Conservation (phyloP, 2,888 invertebrate genomes). For the Cosmorhoe ocellata region DNA sequence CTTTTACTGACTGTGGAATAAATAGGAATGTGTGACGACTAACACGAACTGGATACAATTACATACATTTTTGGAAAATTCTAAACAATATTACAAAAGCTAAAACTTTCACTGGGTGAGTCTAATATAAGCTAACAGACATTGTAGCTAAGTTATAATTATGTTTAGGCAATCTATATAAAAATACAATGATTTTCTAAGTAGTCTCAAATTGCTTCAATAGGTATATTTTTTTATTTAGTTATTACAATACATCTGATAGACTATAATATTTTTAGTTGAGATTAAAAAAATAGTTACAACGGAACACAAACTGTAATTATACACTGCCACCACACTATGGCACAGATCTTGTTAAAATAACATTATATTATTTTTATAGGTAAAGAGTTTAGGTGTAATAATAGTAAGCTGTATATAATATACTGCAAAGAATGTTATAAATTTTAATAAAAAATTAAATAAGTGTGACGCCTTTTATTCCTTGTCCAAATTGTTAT, state of each 20-base stretch:
- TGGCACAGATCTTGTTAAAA: slow-evolving; percentile 78
- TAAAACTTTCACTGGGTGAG: slow-evolving; percentile 23
- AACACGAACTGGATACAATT: slow-evolving; percentile 39
- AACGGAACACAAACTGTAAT: slow-evolving; percentile 62
- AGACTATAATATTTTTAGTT: slow-evolving; percentile 9
- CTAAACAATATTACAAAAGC: slow-evolving; percentile 31
- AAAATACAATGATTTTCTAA: slow-evolving; percentile 4
- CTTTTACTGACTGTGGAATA: slow-evolving; percentile 50
- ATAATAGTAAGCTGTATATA: slow-evolving; percentile 48
- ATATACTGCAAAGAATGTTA: slow-evolving; percentile 44
- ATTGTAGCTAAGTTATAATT: background rate
- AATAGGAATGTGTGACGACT: slow-evolving; percentile 60
- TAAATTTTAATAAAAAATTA: slow-evolving; percentile 32
- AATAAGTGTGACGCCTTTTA: slow-evolving; percentile 25
- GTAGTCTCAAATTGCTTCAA: background rate
- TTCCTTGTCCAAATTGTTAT: slow-evolving; percentile 20
- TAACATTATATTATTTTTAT: slow-evolving; percentile 37
- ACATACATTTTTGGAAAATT: slow-evolving; percentile 13
- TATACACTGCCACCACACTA: slow-evolving; percentile 74
- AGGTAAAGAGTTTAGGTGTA: slow-evolving; percentile 45
- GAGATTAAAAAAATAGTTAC: slow-evolving; percentile 68
- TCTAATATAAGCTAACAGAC: background rate
- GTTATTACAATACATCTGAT: background rate
- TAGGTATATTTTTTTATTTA: background rate
- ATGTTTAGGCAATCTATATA: background rate